phyloP scores from a whole-genome alignment of 2,113 vertebrate species.

The Girardinichthys multiradiatus region DNA sequence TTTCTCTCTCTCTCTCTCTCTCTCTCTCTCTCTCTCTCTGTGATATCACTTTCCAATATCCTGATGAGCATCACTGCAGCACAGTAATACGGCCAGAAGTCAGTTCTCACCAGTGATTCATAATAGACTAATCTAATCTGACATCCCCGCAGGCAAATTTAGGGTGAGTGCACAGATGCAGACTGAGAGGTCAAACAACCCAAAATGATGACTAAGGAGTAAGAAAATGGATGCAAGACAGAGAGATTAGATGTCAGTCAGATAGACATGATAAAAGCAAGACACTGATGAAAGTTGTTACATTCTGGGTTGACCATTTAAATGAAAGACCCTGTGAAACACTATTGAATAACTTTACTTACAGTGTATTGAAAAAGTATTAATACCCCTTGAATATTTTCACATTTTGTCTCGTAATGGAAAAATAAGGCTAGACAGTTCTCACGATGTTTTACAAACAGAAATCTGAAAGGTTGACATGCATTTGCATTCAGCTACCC shows the following conservation, averaged over 20 bases:
- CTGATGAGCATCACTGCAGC: constrained; percentile 59
- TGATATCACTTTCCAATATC: constrained; percentile 65
- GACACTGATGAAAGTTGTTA: not conserved
- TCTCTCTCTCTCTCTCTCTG: constrained; percentile 39
- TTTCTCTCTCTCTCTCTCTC: no score
- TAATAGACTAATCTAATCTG: constrained; percentile 63
- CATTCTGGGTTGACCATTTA: not conserved
- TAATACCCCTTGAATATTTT: not conserved
- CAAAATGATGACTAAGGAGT: constrained; percentile 25
- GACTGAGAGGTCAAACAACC: constrained; percentile 5
- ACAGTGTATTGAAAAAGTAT: not conserved
- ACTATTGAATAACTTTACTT: not conserved
- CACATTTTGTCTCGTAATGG: not conserved
- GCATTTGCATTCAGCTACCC: no score
- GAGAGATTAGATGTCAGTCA: constrained; percentile 23
- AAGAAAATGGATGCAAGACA: constrained; percentile 26
- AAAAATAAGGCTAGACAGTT: not conserved
- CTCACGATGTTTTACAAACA: no score
- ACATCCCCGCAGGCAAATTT: constrained; percentile 39
- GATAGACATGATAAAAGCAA: not conserved
- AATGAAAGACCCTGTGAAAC: not conserved
- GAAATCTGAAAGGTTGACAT: no score
- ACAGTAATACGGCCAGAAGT: constrained; percentile 60
- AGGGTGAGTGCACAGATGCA: not conserved
- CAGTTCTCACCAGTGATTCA: constrained; percentile 57